Conservation (phyloP, 1,140 invertebrate species). For the Luehdorfia chinensis region DNA sequence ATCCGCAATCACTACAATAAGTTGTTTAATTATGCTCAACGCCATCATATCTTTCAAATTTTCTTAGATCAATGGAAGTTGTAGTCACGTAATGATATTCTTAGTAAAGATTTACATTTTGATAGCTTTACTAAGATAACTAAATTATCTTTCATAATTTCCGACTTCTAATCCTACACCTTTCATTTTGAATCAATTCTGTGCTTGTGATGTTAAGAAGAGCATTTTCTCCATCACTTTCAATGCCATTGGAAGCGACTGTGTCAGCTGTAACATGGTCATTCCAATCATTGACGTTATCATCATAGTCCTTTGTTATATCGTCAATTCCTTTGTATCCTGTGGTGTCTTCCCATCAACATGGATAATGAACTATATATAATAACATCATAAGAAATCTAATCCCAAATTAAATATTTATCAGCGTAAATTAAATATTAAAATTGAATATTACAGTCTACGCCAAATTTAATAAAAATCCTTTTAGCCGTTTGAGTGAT, state of each 20-base stretch:
- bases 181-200: neutral
- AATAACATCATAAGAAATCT: slow-evolving; percentile 13
- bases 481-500: too few relatives aligned
- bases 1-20: too few relatives aligned
- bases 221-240: slow-evolving; percentile 16
- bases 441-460: too few relatives aligned
- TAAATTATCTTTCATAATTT: neutral
- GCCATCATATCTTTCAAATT: neutral
- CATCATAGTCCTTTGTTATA: slow-evolving; percentile 11
- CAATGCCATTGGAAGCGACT: slow-evolving; percentile 21
- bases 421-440: too few relatives aligned
- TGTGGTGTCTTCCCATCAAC: slow-evolving; percentile 12
- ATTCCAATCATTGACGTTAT: slow-evolving; percentile 17
- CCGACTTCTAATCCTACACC: neutral
- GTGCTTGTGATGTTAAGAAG: slow-evolving; percentile 20
- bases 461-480: neutral
- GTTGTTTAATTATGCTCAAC: too few relatives aligned
- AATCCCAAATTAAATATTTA: too few relatives aligned
- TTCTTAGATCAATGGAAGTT: too few relatives aligned
- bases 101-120: too few relatives aligned
- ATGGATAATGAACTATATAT: slow-evolving; percentile 23
- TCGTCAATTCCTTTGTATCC: slow-evolving; percentile 18
- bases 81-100: too few relatives aligned
- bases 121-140: too few relatives aligned
- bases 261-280: slow-evolving; percentile 22